A percentile compares a stretch with the other conserved stretches of the same genome.
phyloP scores from a whole-genome alignment of 2,797 vertebrate genomes.

The Scolopax bukidnonensis region DNA sequence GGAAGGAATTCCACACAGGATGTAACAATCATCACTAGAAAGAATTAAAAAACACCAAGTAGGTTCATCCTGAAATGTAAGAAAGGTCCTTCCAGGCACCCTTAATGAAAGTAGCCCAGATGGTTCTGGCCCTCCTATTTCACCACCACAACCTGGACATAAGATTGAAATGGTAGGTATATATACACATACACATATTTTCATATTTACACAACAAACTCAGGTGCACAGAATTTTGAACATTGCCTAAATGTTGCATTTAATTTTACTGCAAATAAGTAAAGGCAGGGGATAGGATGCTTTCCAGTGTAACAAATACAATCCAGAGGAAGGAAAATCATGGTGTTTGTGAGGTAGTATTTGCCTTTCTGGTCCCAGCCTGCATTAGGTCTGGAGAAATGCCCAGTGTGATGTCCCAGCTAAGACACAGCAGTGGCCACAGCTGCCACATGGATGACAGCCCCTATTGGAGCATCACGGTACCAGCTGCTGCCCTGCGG shows the following conservation, averaged over 20 bases:
- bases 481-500: neutral
- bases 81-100: neutral
- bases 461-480: neutral
- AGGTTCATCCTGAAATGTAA: neutral
- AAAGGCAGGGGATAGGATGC: neutral
- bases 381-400: neutral
- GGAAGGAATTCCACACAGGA: neutral
- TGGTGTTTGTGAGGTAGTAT: neutral
- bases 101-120: neutral
- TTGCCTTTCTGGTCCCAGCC: neutral
- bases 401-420: rapidly evolving
- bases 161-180: neutral
- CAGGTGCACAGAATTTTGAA: neutral
- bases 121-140: neutral
- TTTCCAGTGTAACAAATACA: neutral
- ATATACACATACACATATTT: rapidly evolving
- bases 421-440: neutral
- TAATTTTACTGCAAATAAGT: neutral
- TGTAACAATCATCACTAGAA: neutral
- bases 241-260: neutral
- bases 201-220: too few species aligned
- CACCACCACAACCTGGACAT: neutral
- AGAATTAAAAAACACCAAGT: neutral
- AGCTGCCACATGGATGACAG: neutral
- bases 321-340: neutral